Evolutionary conservation across 2,113 vertebrate genomes (phyloP), one percentile per base, ranked within the genome.

Genomic region (Sceloporus undulatus): DNA sequence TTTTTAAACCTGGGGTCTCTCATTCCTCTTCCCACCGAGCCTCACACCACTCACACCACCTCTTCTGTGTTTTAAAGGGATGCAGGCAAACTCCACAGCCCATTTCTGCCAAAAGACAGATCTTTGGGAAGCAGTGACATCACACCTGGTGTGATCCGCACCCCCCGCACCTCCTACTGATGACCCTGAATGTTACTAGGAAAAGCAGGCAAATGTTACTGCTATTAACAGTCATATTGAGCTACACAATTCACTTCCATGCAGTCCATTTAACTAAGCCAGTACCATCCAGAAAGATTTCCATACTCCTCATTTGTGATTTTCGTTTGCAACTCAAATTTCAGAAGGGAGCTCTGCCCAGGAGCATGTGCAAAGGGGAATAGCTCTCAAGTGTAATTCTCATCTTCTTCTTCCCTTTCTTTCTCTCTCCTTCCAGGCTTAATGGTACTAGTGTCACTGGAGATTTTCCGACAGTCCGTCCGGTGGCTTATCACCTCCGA

Each of bases 391-490:
- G 59, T 21, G 1, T n/a, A 9, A 16, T 21, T 70, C 92, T 85
- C 84, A 90, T 84, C 75, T 23, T 73, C 65, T 62, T 83, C 87
- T 79, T 88, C 48, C 88, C n/a, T 54, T 89, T 95, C 87, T 92
- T 91, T 91, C 62, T 14, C 65, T 84, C 70, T 88, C n/a, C 82
- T 62, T 86, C 0, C 95, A 98, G 98, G 98, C 68, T n/a, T 98
- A n/a, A 95, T 98, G 95, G 96, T 98, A 4, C 93, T 98, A 21
- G 77, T 98, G 73, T 97, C 97, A 29, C 92, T 98, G 87, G 92
- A 97, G 90, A 91, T 98, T 54, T 98, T 98, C 95, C 98, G 98
- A 91, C 98, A 98, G 88, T 98, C 98, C 0, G 96, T 98, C 6
- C 81, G 93, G 68, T 96, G 95, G 25, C 91, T 98, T 34, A 88